Base-by-base conservation (phyloP, 2,797 vertebrate species). In the Florisuga fusca region DNA sequence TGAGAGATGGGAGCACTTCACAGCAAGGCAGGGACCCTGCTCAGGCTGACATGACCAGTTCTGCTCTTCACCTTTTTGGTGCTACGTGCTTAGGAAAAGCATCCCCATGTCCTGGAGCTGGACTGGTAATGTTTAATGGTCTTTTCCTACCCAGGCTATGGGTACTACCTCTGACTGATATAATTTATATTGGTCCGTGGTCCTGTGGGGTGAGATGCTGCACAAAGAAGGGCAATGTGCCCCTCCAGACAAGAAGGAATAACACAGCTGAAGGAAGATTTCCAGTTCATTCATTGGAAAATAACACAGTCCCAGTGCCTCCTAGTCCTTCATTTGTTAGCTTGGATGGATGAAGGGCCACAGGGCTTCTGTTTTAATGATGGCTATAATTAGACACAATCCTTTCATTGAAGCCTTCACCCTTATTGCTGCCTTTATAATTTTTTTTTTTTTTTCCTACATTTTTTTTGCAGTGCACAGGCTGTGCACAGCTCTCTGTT, bases 321-420 rank as follows among this genome's bases (percentile, higher is more conserved):
- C 29, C 26, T 8, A 12, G 53, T 62, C 69, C 66, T 88, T 86
- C 57, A 57, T 45, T 71, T 3, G 0, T 86, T 71, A 69, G 48
- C 36, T 76, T 55, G 31, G 54, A 25, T 4, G 29, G 69, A 66
- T 75, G 64, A 78, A 85, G 93, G 36, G 59, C 77, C 83, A 71
- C 26, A 45, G 67, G 87, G 53, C 80, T 91, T 63, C 82, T 79
- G 73, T 79, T 91, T 91, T 86, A 90, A 84, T 31, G 58, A 61
- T 0, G n/a, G 76, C 50, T 88, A 71, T 57, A 90, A 94, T 93
- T 79, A 96, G 87, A 81, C 27, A 53, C 46, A 74, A 92, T 8
- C 23, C 51, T 77, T 89, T 77, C 0, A 0, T 29, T 75, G 33
- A 87, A 80, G 36, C 26, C 54, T 64, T 72, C 14, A 13, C 25